Evolutionary conservation across 2,888 invertebrate species (phyloP), one percentile per base, ranked within the genome.

Genomic region (Mimachlamys varia): DNA sequence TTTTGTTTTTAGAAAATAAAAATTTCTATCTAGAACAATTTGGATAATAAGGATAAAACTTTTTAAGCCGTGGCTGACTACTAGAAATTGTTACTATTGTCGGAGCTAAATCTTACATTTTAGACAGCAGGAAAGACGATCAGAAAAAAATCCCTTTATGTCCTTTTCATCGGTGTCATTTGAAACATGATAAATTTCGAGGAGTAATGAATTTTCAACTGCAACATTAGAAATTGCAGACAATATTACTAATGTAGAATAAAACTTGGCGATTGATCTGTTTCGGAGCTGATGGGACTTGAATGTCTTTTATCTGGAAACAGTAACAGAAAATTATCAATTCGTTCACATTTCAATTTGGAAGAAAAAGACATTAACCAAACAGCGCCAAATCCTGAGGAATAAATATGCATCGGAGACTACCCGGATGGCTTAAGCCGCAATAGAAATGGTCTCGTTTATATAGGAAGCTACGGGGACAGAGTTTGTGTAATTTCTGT

Each of bases 331-430:
- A 76, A 76, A 76, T 76, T 33, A 76, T 33, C 76, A 76, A 33
- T 33, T 33, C 27, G 27, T 76, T 76, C 76, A 76, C 76, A 76
- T 76, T 76, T 76, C 33, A 76, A 33, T 76, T 76, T 76, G 76
- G 33, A 76, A 76, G 76, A 76, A 33, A 76, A 76, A 76, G 33
- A 76, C 76, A 76, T 76, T 76, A 76, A 76, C 76, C 76, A 76
- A 58, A 27, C 15, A 76, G 27, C 76, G 15, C 22, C 13, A 76
- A 76, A 22, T 22, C 76, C 76, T 33, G 4, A 12, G 12, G 22
- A 76, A 12, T 22, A 33, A 76, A 76, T 27, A 27, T 76, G 76
- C 76, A 33, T 76, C 33, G 12, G 1, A 13, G 76, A 76, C 76
- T 33, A 76, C 76, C 76, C 76, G 76, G 76, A 76, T 27, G 33